Percentiles rank a stretch among this genome's conserved stretches.
Conservation (phyloP, 2,888 invertebrate species). For the Agrotis segetum region DNA sequence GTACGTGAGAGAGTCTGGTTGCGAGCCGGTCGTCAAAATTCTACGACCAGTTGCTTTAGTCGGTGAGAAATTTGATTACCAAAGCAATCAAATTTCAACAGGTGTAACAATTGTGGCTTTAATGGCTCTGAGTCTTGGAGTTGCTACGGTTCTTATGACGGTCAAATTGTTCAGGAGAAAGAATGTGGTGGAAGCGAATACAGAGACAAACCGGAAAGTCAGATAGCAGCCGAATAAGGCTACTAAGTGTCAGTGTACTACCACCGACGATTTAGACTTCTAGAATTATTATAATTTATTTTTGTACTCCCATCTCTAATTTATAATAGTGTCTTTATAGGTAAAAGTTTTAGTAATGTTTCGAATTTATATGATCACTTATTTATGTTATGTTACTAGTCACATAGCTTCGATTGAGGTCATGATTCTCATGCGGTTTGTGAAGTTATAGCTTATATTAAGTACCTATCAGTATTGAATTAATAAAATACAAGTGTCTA, state of each 20-base stretch:
- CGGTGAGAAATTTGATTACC: constrained; percentile 71
- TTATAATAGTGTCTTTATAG: constrained; percentile 64
- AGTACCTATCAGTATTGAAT: constrained; percentile 73
- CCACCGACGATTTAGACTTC: constrained; percentile 36
- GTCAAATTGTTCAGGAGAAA: constrained; percentile 78
- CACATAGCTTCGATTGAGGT: constrained; percentile 68
- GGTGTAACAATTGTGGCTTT: constrained; percentile 80
- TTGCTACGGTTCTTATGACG: constrained; percentile 82
- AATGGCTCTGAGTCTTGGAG: constrained; percentile 77
- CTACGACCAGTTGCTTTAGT: constrained; percentile 84
- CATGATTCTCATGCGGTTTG: constrained; percentile 66
- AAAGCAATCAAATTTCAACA: constrained; percentile 68
- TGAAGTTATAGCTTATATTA: constrained; percentile 65
- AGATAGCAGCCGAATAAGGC: constrained; percentile 74
- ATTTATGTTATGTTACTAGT: constrained; percentile 70
- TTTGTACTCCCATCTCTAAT: constrained; percentile 51
- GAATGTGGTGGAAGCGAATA: constrained; percentile 67
- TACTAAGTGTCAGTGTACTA: constrained; percentile 41
- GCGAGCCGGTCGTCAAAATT: constrained; percentile 90
- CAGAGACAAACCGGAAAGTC: constrained; percentile 80
- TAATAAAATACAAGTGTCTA: constrained; percentile 57
- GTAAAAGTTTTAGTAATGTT: constrained; percentile 53
- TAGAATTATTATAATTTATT: constrained; percentile 54
- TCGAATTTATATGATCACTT: constrained; percentile 66
- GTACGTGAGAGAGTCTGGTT: constrained; percentile 93